Conservation (phyloP, 2,797 vertebrate species). For the Pteronotus mesoamericanus region DNA sequence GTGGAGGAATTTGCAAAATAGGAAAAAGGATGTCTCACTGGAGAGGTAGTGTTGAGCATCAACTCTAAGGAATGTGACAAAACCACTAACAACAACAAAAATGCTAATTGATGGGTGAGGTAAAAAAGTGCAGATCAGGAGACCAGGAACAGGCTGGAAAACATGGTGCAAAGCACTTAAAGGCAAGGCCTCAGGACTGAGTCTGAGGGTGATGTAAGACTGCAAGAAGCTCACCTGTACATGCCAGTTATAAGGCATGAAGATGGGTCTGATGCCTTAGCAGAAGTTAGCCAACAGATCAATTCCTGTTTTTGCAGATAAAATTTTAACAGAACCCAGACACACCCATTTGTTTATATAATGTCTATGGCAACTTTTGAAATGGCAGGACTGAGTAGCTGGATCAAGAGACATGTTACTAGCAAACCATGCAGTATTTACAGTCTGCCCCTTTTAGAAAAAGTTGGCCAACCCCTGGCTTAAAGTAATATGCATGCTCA, state of each 20-base stretch:
- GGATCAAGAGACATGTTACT: background rate
- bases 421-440: background rate
- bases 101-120: background rate
- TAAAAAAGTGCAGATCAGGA: background rate
- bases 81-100: background rate
- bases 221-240: background rate
- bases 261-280: background rate
- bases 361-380: background rate
- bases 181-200: background rate
- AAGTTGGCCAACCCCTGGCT: background rate
- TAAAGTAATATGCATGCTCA: background rate
- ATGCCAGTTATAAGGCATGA: background rate
- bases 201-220: background rate
- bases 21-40: background rate
- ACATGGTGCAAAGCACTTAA: background rate
- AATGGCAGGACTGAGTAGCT: background rate
- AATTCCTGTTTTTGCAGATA: background rate
- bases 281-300: background rate
- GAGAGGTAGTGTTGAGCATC: background rate
- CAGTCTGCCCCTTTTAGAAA: background rate
- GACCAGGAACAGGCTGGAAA: background rate
- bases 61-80: background rate
- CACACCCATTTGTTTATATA: conserved; percentile 4
- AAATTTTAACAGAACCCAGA: background rate
- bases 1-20: background rate